These are phyloP conservation scores for Aptenodytes patagonicus DNA, from an alignment of 2,113 vertebrate genomes.

Conservation along the genomic window DNA sequence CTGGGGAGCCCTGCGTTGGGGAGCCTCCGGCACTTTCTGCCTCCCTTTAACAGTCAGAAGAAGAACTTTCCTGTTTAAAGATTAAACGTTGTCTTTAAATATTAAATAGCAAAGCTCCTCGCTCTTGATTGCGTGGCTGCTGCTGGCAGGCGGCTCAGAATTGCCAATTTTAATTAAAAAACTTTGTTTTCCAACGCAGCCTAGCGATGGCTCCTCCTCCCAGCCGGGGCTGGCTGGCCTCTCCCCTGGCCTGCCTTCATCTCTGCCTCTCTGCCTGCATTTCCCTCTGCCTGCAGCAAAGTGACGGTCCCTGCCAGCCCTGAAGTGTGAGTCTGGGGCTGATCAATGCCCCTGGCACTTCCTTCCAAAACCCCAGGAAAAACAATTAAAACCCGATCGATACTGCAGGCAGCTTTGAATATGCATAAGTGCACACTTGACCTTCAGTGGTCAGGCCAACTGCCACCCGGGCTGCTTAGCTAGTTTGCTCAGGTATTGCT, in stretches of 20 bases:
- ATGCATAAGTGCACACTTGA: conserved; percentile 99
- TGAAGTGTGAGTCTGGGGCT: conserved; percentile 80
- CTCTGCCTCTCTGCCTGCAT: background rate
- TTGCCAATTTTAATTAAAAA: conserved; percentile 74
- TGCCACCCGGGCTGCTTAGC: conserved; percentile 56
- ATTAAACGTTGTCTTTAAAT: conserved; percentile 74
- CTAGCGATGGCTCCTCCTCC: conserved; percentile 8
- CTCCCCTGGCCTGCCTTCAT: background rate
- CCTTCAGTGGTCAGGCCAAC: conserved; percentile 87
- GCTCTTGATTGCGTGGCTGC: conserved; percentile 67
- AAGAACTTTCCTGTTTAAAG: conserved; percentile 75
- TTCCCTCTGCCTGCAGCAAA: background rate
- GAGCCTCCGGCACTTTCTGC: background rate
- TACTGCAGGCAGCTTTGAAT: conserved; percentile 91
- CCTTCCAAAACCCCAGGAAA: conserved; percentile 96
- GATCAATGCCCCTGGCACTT: conserved; percentile 98
- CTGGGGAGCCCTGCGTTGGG: background rate
- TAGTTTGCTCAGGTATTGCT: conserved; percentile 64
- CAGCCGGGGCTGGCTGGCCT: background rate
- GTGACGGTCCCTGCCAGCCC: conserved; percentile 14
- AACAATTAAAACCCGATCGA: conserved; percentile 99
- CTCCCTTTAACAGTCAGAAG: conserved; percentile 68
- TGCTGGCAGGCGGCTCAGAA: conserved; percentile 69
- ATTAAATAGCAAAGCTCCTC: conserved; percentile 70
- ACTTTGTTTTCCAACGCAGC: conserved; percentile 57